These are phyloP conservation scores for Drosophila meridiana DNA, from an alignment of 2,888 invertebrate genomes.

Conservation along the genomic window DNA sequence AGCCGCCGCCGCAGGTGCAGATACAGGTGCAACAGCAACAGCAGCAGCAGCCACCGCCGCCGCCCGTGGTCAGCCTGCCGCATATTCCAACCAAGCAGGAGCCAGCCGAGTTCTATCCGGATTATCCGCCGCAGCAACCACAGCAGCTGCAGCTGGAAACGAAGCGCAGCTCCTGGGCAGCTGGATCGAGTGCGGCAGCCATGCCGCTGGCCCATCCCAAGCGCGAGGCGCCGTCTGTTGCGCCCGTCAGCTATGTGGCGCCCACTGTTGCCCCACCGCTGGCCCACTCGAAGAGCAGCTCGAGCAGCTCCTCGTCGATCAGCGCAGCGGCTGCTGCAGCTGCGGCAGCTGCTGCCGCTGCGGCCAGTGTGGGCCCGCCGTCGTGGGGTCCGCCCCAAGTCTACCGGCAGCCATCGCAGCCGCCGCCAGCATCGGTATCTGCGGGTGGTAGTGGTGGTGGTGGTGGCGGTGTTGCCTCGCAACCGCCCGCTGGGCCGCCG, in stretches of 20 bases:
- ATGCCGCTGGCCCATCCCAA: conserved; percentile 85
- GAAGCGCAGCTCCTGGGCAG: conserved; percentile 85
- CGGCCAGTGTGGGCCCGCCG: conserved; percentile 81
- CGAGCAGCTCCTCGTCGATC: conserved; percentile 70
- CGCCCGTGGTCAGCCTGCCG: conserved; percentile 74
- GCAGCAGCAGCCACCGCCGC: conserved; percentile 30
- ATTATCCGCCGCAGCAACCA: conserved; percentile 73
- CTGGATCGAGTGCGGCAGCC: conserved; percentile 77
- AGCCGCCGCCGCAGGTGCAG: conserved; percentile 80
- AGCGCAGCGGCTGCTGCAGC: conserved; percentile 79
- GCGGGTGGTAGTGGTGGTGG: conserved; percentile 6
- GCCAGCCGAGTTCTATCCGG: conserved; percentile 84
- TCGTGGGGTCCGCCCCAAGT: conserved; percentile 85
- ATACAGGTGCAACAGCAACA: conserved; percentile 46
- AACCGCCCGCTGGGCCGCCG: conserved; percentile 54
- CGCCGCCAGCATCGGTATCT: conserved; percentile 50
- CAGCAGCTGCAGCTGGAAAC: conserved; percentile 72
- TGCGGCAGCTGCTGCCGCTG: conserved; percentile 80
- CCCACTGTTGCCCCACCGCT: conserved; percentile 83
- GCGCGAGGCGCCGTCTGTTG: conserved; percentile 83
- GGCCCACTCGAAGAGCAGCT: conserved; percentile 85
- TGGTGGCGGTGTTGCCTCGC: conserved; percentile 21
- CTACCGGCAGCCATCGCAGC: conserved; percentile 82
- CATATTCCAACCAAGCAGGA: conserved; percentile 85
- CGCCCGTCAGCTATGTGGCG: conserved; percentile 73